A percentile compares a stretch with the other conserved stretches of the same genome.
These are phyloP conservation scores for Biston betularia DNA, from an alignment of 2,888 invertebrate species.

Conservation along the genomic window DNA sequence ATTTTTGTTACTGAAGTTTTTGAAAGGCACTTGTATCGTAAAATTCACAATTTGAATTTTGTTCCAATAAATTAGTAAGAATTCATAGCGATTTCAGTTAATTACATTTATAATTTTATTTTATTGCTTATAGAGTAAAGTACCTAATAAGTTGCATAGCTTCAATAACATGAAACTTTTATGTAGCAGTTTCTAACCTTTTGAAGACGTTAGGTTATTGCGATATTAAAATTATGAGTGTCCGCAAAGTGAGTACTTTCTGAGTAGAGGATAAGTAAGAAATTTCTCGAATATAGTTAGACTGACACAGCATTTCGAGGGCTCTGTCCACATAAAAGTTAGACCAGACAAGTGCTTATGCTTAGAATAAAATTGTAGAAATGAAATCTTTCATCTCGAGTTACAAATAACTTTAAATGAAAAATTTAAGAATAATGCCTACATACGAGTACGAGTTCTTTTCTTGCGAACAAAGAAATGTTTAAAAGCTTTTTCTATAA, in stretches of 20 bases:
- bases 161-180: constrained; percentile 60
- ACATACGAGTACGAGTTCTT: background rate
- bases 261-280: background rate
- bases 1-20: too few species aligned
- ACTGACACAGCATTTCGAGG: constrained; percentile 9
- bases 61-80: too few species aligned
- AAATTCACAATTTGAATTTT: too few species aligned
- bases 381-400: background rate
- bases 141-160: constrained; percentile 62
- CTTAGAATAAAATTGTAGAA: background rate
- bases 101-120: constrained; percentile 39
- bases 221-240: constrained; percentile 73
- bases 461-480: background rate
- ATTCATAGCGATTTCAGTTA: constrained; percentile 10
- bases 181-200: constrained; percentile 41
- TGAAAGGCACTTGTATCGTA: too few species aligned
- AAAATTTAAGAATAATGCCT: background rate
- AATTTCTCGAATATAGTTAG: constrained; percentile 47
- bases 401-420: background rate
- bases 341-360: background rate
- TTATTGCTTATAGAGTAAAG: constrained; percentile 51
- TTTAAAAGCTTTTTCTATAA: background rate
- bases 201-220: constrained; percentile 68
- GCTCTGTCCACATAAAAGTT: background rate
- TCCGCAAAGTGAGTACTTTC: constrained; percentile 58